Conservation (phyloP, 2,888 invertebrate species). For the Heteropelma amictum region DNA sequence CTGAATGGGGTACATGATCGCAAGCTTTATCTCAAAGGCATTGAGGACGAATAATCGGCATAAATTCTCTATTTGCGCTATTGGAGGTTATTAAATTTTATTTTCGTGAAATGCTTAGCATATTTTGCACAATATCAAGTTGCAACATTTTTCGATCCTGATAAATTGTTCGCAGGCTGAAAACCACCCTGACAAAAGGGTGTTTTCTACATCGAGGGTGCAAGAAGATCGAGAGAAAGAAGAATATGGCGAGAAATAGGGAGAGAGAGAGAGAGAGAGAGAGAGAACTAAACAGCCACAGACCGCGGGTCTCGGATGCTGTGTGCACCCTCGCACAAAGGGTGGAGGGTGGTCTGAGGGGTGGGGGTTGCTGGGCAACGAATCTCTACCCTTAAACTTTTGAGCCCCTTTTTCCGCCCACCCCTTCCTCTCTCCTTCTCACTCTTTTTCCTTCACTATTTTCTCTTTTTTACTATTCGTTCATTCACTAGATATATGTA, state of each 20-base stretch:
- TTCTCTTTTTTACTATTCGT: slow-evolving; percentile 36
- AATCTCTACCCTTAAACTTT: slow-evolving; percentile 74
- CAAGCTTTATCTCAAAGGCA: too few species aligned
- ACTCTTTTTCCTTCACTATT: slow-evolving; percentile 30
- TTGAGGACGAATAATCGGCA: too few species aligned
- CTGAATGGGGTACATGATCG: too few species aligned
- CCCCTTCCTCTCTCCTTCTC: slow-evolving; percentile 46
- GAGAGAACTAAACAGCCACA: slow-evolving; percentile 14
- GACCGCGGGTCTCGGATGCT: slow-evolving; percentile 39
- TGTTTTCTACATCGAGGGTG: neutral
- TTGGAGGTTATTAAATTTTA: too few species aligned
- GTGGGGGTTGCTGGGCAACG: slow-evolving; percentile 76
- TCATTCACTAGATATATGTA: neutral
- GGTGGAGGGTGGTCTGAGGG: too few species aligned
- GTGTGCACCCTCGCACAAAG: slow-evolving; percentile 35
- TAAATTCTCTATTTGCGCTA: too few species aligned
- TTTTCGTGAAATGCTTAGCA: too few species aligned
- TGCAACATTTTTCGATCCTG: too few species aligned
- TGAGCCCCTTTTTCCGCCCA: slow-evolving; percentile 62
- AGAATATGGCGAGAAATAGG: neutral
- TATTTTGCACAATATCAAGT: too few species aligned
- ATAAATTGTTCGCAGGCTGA: neutral
- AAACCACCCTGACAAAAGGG: neutral
- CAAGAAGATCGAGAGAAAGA: neutral
- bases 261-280: slow-evolving; percentile 5